Evolutionary conservation across 1,140 invertebrate species (phyloP).

Genomic region (Heliconius congener): DNA sequence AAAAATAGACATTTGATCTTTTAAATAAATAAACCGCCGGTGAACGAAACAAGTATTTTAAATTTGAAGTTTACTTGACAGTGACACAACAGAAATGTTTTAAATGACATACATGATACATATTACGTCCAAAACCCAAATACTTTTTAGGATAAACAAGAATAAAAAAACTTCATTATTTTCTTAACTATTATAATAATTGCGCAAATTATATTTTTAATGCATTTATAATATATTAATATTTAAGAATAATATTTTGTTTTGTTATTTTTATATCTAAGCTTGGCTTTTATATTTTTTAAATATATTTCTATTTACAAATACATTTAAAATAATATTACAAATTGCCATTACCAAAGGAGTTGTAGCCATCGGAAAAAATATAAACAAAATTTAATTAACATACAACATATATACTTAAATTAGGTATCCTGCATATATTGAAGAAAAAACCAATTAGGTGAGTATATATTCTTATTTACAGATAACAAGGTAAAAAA

Average conservation of each 20-base stretch:
- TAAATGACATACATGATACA: not conserved
- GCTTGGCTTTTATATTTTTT: too few species aligned
- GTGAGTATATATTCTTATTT: not conserved
- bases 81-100: not conserved
- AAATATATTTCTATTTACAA: too few species aligned
- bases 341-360: too few species aligned
- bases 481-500: not conserved
- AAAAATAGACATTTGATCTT: slow-evolving; percentile 67
- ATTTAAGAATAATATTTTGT: too few species aligned
- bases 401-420: not conserved
- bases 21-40: slow-evolving; percentile 10
- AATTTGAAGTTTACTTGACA: not conserved
- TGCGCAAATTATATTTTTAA: too few species aligned
- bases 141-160: not conserved
- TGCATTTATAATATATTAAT: too few species aligned
- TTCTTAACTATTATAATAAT: too few species aligned
- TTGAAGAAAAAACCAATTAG: too few species aligned
- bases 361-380: too few species aligned
- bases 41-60: slow-evolving; percentile 10
- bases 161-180: not conserved
- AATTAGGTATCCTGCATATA: not conserved
- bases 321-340: too few species aligned
- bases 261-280: too few species aligned
- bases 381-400: too few species aligned
- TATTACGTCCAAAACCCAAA: not conserved